Evolutionary conservation across 1,140 invertebrate species (phyloP), one percentile per base, ranked within the genome.

Genomic region (Sinella curviseta): DNA sequence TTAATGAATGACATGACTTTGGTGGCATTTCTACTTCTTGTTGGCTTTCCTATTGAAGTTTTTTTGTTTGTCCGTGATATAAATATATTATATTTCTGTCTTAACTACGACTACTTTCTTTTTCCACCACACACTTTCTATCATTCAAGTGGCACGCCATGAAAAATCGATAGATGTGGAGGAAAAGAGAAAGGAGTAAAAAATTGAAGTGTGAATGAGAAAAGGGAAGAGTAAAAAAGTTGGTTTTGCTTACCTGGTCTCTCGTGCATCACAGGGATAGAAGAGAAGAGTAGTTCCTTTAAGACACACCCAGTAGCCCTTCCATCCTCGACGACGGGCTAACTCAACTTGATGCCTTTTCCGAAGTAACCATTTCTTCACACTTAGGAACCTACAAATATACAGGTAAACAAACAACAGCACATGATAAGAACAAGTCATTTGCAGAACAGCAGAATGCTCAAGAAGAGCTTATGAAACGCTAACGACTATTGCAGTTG

Each of bases 261-360:
- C 96, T 73, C 96, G 92, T 33, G 95, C 96, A 86, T 97, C 95
- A 86, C 96, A 97, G 1, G 96, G 95, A 88, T 98, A 98, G 88
- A 99, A 99, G 30, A 98, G 91, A 28, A 99, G 90, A 26, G 96
- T 98, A 17, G 97, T 98, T 78, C 97, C 97, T 87, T 98, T 98
- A 76, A 99, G 89, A 87, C 96, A 97, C 34, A 98, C 96, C 96
- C 97, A 99, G 88, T 99, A 99, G 73, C 95, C 95, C 88, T 98
- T 98, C 97, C 97, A 99, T 79, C 95, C 96, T 55, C 97, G 91
- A 87, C 97, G 97, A 26, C 96, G 90, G 1, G 97, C 97, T 86
- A 98, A 88, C 87, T 99, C 97, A 82, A 98, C 95, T 88, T 98
- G 96, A 87, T 97, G 95, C 87, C 97, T 97, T 88, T 97, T 97